Evolutionary conservation across 2,113 vertebrate genomes (phyloP).

Genomic region (Aleadryas rufinucha): DNA sequence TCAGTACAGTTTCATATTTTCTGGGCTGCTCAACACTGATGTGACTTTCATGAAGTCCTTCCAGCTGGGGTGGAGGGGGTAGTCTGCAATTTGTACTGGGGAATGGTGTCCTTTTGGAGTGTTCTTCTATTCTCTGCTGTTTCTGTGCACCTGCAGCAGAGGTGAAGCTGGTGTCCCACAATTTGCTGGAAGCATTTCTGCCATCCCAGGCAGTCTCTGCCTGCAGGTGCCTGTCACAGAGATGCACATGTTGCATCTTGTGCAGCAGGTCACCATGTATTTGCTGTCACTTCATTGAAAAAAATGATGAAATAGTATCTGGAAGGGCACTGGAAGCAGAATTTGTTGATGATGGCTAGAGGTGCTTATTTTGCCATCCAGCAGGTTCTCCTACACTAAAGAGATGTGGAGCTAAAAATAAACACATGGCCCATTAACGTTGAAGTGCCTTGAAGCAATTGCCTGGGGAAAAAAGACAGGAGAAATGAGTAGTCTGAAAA

Average conservation of each 20-base stretch:
- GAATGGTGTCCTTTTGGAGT: background rate
- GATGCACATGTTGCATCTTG: background rate
- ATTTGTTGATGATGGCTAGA: background rate
- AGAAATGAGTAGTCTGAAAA: constrained; percentile 8
- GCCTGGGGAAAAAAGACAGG: background rate
- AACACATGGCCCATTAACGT: constrained; percentile 1
- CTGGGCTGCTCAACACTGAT: background rate
- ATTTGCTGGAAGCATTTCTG: background rate
- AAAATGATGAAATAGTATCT: background rate
- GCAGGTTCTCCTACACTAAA: background rate
- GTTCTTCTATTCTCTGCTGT: background rate
- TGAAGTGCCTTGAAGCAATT: background rate
- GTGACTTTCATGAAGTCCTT: background rate
- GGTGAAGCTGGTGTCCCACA: background rate
- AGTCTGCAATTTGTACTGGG: background rate
- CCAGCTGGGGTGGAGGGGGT: background rate
- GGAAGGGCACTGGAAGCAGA: background rate
- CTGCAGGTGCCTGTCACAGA: background rate
- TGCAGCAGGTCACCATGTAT: background rate
- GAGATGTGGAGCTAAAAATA: constrained; percentile 29
- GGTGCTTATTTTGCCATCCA: background rate
- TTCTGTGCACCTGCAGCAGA: background rate
- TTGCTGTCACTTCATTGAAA: background rate
- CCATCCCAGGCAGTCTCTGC: background rate
- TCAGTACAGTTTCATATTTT: background rate